Percentiles rank a stretch among this genome's conserved stretches.
Evolutionary conservation across 1,140 invertebrate species (phyloP).

Genomic region (Ceratosolen fusciceps): DNA sequence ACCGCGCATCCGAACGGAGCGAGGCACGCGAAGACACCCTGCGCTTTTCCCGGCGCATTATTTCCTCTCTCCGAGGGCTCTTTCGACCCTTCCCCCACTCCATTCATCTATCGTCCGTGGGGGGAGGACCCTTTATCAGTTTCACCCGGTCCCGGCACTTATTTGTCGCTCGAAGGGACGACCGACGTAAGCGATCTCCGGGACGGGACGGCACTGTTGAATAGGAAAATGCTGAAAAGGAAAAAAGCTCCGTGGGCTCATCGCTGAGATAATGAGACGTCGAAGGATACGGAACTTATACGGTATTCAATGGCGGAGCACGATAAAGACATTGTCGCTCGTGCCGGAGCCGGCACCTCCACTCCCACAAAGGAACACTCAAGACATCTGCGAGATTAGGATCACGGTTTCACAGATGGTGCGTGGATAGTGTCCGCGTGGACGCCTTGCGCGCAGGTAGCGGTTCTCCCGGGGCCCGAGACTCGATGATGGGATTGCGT

Average conservation of each 20-base stretch:
- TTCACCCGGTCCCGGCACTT: no score
- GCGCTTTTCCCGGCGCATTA: conserved; percentile 25
- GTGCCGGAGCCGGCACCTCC: conserved; percentile 11
- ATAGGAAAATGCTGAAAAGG: neutral
- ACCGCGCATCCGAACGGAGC: conserved; percentile 54
- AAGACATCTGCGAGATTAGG: conserved; percentile 14
- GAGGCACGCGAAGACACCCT: conserved; percentile 22
- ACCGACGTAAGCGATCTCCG: neutral
- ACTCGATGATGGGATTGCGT: neutral
- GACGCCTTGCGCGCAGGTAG: neutral
- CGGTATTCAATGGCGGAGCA: neutral
- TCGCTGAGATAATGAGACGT: neutral
- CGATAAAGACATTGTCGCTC: conserved; percentile 6
- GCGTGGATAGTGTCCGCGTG: neutral
- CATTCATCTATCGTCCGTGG: no score
- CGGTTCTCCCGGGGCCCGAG: neutral
- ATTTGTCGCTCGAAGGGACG: neutral
- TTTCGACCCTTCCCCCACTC: no score
- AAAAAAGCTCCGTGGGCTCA: neutral
- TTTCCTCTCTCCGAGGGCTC: no score
- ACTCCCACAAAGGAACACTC: neutral
- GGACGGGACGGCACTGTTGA: neutral
- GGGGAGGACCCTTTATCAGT: no score
- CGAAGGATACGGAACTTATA: neutral
- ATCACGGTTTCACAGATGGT: conserved; percentile 35